Evolutionary conservation across 2,888 invertebrate species (phyloP).

Genomic region (Chaetoderma sp.): DNA sequence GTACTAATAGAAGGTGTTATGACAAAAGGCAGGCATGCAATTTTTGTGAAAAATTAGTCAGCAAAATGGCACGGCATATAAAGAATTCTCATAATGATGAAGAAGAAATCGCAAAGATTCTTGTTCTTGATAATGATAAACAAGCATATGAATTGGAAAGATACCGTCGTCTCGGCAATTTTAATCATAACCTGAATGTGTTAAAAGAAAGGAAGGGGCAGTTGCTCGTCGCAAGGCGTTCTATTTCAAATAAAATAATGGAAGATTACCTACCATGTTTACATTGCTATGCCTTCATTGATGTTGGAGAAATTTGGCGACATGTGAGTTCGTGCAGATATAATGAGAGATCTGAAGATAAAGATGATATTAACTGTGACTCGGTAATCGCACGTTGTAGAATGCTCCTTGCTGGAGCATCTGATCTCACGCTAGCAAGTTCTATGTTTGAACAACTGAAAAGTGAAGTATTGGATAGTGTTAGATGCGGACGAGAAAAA

Average conservation of each 20-base stretch:
- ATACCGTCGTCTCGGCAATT: not conserved
- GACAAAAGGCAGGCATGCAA: not conserved
- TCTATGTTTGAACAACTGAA: not conserved
- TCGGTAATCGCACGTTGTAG: not conserved
- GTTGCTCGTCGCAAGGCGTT: not conserved
- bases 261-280: not conserved
- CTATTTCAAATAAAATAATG: not conserved
- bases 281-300: not conserved
- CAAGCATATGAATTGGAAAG: not conserved
- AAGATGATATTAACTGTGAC: not conserved
- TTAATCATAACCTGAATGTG: not conserved
- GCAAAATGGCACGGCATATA: not conserved
- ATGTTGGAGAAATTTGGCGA: not conserved
- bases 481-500: not conserved
- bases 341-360: not conserved
- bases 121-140: not conserved
- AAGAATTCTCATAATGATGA: not conserved
- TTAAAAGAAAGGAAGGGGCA: not conserved
- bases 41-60: not conserved
- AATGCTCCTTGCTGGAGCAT: not conserved
- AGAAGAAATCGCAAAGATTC: not conserved
- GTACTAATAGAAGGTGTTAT: not conserved
- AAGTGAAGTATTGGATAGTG: not conserved
- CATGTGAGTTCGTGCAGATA: not conserved
- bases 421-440: not conserved